phyloP scores from a whole-genome alignment of 64 coral and sea anemone species.

The Anthopleura sola region DNA sequence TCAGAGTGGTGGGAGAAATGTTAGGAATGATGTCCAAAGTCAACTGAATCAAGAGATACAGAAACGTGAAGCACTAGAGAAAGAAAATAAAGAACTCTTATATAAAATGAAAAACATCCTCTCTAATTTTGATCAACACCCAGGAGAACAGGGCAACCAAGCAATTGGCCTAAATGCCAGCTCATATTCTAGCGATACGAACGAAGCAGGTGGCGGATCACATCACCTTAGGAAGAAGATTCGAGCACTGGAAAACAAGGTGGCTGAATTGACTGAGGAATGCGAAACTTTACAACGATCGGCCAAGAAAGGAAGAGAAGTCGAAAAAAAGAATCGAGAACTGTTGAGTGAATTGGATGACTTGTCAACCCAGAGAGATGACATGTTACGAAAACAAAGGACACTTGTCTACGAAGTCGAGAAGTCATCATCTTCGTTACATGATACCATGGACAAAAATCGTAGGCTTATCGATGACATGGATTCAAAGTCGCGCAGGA shows the following conservation, averaged over 20 bases:
- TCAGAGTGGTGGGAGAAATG: not conserved
- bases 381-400: constrained; percentile 69
- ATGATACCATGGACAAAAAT: constrained; percentile 69
- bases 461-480: constrained; percentile 59
- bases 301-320: constrained; percentile 62
- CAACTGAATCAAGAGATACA: constrained; percentile 43
- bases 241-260: constrained; percentile 41
- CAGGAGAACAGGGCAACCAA: constrained; percentile 58
- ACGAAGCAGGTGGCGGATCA: not conserved
- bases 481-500: constrained; percentile 63
- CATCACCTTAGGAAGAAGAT: constrained; percentile 12
- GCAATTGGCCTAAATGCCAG: constrained; percentile 11
- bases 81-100: constrained; percentile 86
- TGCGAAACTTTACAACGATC: constrained; percentile 42
- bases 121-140: constrained; percentile 23
- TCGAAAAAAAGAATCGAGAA: constrained; percentile 74
- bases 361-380: constrained; percentile 51
- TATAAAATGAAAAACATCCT: constrained; percentile 74
- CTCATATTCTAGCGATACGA: not conserved
- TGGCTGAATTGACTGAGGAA: constrained; percentile 45
- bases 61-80: constrained; percentile 57
- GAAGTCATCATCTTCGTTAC: constrained; percentile 48
- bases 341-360: constrained; percentile 71
- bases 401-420: constrained; percentile 72
- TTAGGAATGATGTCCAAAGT: constrained; percentile 17